Conservation (phyloP, 2,797 vertebrate species). For the Anolis apletophallus region DNA sequence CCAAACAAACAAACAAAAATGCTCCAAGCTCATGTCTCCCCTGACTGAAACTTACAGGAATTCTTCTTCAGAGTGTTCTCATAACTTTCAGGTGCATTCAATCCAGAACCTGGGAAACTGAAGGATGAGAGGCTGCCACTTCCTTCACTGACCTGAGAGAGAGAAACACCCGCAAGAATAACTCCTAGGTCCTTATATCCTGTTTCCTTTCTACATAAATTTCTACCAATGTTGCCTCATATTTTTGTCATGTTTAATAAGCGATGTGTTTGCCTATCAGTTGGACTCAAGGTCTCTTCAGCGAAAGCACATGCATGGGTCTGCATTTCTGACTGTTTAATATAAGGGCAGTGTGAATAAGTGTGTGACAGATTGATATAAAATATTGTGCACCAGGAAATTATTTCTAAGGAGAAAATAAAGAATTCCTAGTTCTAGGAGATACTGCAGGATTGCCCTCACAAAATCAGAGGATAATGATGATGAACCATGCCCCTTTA, state of each 20-base stretch:
- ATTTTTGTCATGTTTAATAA: not conserved
- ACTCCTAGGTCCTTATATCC: not conserved
- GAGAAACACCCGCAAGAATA: not conserved
- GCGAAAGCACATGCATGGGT: not conserved
- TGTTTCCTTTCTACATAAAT: not conserved
- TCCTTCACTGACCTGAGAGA: conserved; percentile 79
- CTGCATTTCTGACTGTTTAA: not conserved
- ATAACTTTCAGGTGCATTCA: conserved; percentile 73
- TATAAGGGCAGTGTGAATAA: not conserved
- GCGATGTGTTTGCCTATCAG: not conserved
- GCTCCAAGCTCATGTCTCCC: not conserved
- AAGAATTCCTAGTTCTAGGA: not conserved
- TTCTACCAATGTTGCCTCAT: not conserved
- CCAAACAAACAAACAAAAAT: not conserved
- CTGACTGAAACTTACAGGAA: conserved; percentile 80
- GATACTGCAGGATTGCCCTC: not conserved
- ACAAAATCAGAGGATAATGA: not conserved
- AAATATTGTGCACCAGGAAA: not conserved
- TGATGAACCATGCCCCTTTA: not conserved
- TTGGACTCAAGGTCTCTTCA: not conserved
- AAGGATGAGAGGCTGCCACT: conserved; percentile 79
- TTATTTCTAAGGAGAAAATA: not conserved
- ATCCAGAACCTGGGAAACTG: conserved; percentile 77
- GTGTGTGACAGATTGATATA: not conserved
- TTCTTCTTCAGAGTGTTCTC: conserved; percentile 79